phyloP scores from a whole-genome alignment of 2,797 vertebrate genomes.

The Pangasius mekongensis region DNA sequence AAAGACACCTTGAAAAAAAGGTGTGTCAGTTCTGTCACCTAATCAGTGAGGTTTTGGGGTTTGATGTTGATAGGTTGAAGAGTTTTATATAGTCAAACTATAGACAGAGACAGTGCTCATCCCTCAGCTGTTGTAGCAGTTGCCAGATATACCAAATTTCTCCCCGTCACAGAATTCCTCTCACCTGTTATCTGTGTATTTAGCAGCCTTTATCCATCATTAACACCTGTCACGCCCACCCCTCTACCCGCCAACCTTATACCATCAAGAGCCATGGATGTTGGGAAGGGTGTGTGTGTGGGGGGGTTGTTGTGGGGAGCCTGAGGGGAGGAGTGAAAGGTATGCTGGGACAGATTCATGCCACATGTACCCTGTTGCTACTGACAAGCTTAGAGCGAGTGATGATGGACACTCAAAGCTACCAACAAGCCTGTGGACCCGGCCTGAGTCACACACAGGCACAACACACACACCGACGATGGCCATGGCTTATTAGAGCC shows the following conservation, averaged over 20 bases:
- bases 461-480: slow-evolving; percentile 16
- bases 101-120: slow-evolving; percentile 38
- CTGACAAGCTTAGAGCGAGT: slow-evolving; percentile 65
- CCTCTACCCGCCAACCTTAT: slow-evolving; percentile 47
- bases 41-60: neutral
- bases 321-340: slow-evolving; percentile 43
- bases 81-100: slow-evolving; percentile 37
- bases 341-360: slow-evolving; percentile 57
- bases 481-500: slow-evolving; percentile 33
- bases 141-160: slow-evolving; percentile 52
- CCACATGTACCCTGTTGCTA: slow-evolving; percentile 73
- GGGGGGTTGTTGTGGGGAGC: neutral
- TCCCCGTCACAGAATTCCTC: slow-evolving; percentile 61
- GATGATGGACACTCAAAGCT: slow-evolving; percentile 55
- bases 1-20: neutral
- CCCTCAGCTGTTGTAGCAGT: slow-evolving; percentile 44
- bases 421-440: slow-evolving; percentile 46
- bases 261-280: neutral
- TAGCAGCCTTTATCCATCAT: slow-evolving; percentile 71
- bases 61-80: slow-evolving; percentile 16
- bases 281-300: neutral
- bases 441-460: slow-evolving; percentile 12
- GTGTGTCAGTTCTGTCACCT: neutral
- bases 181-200: slow-evolving; percentile 77
- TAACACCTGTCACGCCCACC: slow-evolving; percentile 72